These are phyloP conservation scores for Cryptotis parvus DNA, from an alignment of 2,113 vertebrate species.

Conservation along the genomic window DNA sequence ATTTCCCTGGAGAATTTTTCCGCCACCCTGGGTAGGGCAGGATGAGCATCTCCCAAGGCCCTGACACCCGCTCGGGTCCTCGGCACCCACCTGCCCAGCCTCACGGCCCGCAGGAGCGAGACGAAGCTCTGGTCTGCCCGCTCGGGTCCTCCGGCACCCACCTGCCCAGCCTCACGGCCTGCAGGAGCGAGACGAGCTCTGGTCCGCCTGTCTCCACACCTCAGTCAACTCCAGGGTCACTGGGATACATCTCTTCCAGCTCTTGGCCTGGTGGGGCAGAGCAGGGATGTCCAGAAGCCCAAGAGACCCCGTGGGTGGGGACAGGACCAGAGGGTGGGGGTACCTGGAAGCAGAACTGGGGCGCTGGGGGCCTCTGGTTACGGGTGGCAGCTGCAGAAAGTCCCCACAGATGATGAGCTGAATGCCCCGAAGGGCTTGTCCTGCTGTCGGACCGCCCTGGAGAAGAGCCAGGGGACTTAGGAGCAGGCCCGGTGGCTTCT, in stretches of 20 bases:
- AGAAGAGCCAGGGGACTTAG: neutral
- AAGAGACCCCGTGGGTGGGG: neutral
- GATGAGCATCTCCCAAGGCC: neutral
- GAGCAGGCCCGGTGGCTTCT: neutral
- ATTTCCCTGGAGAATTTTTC: neutral
- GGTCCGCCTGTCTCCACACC: slow-evolving; percentile 94
- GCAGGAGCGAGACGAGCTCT: slow-evolving; percentile 93
- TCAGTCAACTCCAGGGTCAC: slow-evolving; percentile 96
- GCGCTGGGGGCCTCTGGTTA: slow-evolving; percentile 91
- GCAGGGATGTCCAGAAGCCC: neutral
- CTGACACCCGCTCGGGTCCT: no score
- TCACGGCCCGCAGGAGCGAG: slow-evolving; percentile 93
- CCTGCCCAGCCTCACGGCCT: slow-evolving; percentile 95
- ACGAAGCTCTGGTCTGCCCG: slow-evolving; percentile 83
- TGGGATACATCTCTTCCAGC: slow-evolving; percentile 95
- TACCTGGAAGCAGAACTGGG: slow-evolving; percentile 97
- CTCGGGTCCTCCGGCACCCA: slow-evolving; percentile 79
- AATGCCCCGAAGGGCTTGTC: slow-evolving; percentile 97
- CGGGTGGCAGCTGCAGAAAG: slow-evolving; percentile 97
- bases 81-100: slow-evolving; percentile 93
- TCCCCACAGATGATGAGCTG: slow-evolving; percentile 97
- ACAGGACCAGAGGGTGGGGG: neutral
- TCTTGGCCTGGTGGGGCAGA: slow-evolving; percentile 89
- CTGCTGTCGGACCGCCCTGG: slow-evolving; percentile 92
- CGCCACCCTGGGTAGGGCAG: neutral